Evolutionary conservation across 2,113 vertebrate genomes (phyloP).

Genomic region (Gopherus evgoodei): DNA sequence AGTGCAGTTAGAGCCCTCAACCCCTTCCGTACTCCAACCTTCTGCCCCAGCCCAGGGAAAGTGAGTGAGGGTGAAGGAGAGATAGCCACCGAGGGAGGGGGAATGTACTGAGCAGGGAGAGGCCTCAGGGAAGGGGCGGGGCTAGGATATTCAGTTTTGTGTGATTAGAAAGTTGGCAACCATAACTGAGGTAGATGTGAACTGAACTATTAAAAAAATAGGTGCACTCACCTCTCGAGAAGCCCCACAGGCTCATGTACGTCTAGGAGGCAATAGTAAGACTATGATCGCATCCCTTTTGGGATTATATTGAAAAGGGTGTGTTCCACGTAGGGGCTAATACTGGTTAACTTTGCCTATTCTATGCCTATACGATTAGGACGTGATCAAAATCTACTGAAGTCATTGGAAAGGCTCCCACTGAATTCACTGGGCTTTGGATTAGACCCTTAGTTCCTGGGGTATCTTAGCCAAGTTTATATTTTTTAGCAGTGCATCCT

Average conservation of each 20-base stretch:
- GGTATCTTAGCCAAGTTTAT: background rate
- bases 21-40: too few species aligned
- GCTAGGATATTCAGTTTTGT: too few species aligned
- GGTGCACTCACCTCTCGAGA: background rate
- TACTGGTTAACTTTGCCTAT: background rate
- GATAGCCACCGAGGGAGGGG: too few species aligned
- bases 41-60: too few species aligned
- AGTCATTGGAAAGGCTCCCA: background rate
- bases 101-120: too few species aligned
- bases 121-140: too few species aligned
- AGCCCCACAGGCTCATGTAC: background rate
- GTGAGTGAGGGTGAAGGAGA: too few species aligned
- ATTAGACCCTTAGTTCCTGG: background rate
- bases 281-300: background rate
- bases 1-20: too few species aligned
- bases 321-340: conserved; percentile 37
- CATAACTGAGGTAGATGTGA: background rate
- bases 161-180: too few species aligned
- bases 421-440: background rate
- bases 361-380: background rate
- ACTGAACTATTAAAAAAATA: background rate
- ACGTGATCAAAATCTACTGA: background rate
- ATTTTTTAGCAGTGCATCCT: background rate
- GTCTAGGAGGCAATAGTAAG: background rate
- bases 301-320: background rate